These are phyloP conservation scores for Acanthosepion pharaonis DNA, from an alignment of 2,888 invertebrate species.

Conservation along the genomic window DNA sequence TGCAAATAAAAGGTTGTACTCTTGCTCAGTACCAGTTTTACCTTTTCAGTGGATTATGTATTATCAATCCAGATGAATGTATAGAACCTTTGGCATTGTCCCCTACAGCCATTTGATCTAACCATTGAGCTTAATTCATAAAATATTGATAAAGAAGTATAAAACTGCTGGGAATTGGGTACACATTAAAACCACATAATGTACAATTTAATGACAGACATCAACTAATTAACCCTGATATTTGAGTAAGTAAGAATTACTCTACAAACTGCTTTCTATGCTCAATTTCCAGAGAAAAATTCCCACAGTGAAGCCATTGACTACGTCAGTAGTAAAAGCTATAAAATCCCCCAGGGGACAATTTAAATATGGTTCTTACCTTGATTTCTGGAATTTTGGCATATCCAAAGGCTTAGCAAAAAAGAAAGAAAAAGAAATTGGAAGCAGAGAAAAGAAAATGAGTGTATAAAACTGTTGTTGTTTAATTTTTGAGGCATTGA, in stretches of 20 bases:
- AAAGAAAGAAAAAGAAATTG: background rate
- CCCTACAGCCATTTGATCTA: background rate
- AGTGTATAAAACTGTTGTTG: background rate
- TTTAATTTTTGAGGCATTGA: background rate
- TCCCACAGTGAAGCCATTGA: background rate
- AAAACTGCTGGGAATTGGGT: background rate
- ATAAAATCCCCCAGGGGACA: background rate
- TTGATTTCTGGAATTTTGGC: background rate
- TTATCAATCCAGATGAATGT: background rate
- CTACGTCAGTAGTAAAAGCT: background rate
- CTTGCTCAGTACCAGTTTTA: background rate
- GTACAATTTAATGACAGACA: background rate
- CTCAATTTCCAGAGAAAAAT: background rate
- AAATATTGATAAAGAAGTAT: background rate
- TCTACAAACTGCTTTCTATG: background rate
- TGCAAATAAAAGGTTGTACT: no score
- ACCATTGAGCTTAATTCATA: background rate
- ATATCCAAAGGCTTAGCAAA: background rate
- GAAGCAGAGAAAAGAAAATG: background rate
- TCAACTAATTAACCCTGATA: background rate
- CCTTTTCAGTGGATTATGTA: background rate
- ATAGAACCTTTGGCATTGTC: background rate
- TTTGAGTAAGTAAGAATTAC: background rate
- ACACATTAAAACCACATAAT: background rate
- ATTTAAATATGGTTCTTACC: conserved; percentile 10